phyloP scores from a whole-genome alignment of 2,888 invertebrate genomes.

The Acholoe squamosa region DNA sequence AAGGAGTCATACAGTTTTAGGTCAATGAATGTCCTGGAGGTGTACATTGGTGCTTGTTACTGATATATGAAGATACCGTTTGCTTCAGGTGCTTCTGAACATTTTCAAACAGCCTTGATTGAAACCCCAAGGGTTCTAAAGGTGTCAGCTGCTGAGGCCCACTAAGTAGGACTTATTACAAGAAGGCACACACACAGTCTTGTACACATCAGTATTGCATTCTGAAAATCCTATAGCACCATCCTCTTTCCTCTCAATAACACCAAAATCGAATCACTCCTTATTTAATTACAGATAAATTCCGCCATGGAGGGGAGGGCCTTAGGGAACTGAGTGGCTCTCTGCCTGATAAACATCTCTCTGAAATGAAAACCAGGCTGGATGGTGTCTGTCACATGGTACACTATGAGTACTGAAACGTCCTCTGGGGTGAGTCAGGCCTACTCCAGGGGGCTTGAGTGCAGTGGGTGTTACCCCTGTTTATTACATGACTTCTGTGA shows the following conservation, averaged over 20 bases:
- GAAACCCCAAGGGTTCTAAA: not conserved
- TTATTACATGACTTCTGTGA: too few relatives aligned
- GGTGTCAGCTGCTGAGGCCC: not conserved
- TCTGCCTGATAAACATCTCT: not conserved
- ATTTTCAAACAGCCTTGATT: not conserved
- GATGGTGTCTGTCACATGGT: slow-evolving; percentile 16
- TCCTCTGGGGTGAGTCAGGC: too few relatives aligned
- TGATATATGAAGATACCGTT: too few relatives aligned
- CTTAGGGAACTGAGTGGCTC: not conserved
- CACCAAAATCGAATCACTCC: not conserved
- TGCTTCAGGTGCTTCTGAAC: not conserved
- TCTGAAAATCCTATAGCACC: not conserved
- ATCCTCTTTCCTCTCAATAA: not conserved
- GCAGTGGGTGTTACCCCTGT: too few relatives aligned
- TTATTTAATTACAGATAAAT: not conserved
- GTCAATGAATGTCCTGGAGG: too few relatives aligned
- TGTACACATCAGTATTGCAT: not conserved
- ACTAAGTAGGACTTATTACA: too few relatives aligned
- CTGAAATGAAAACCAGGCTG: not conserved
- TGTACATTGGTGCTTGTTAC: too few relatives aligned
- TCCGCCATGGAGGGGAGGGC: not conserved
- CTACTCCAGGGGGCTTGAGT: not conserved
- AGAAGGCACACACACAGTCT: not conserved
- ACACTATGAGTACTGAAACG: not conserved
- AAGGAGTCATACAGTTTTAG: too few relatives aligned